Percentiles rank a stretch among this genome's conserved stretches.
phyloP scores from a whole-genome alignment of 2,797 vertebrate species.

The Tokudaia muenninki region DNA sequence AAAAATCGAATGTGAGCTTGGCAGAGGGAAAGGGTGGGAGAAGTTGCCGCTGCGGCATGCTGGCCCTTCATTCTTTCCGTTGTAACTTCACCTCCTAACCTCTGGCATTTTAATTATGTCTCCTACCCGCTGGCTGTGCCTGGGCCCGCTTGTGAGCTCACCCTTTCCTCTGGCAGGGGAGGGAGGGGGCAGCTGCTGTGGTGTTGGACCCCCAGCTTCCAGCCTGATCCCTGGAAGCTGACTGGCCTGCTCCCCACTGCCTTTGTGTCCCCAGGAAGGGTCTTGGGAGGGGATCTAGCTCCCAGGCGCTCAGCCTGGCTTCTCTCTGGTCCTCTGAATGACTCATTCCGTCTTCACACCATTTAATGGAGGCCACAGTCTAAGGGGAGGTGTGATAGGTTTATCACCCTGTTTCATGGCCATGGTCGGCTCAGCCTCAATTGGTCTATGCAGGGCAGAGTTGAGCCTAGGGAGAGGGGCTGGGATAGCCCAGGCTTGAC shows the following conservation, averaged over 20 bases:
- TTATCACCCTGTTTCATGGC: neutral
- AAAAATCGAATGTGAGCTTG: conserved; percentile 84
- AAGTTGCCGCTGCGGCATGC: conserved; percentile 47
- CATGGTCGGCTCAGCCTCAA: accelerated
- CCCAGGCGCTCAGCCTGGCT: neutral
- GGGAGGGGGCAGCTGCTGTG: neutral
- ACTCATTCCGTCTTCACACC: conserved; percentile 49
- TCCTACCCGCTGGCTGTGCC: conserved; percentile 66
- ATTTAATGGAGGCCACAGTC: neutral
- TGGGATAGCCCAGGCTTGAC: neutral
- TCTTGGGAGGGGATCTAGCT: neutral
- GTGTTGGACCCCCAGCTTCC: conserved; percentile 32
- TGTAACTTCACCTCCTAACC: conserved; percentile 86
- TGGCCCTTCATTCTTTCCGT: conserved; percentile 83
- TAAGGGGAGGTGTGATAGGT: neutral
- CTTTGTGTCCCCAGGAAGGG: neutral
- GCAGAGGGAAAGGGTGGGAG: conserved; percentile 68
- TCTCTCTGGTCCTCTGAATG: neutral
- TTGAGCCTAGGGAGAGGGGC: neutral
- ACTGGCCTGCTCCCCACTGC: neutral
- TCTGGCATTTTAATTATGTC: conserved; percentile 86
- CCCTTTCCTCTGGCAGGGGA: conserved; percentile 53
- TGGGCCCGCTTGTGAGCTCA: conserved; percentile 79
- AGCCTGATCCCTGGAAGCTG: neutral
- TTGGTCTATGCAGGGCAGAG: neutral